Evolutionary conservation across 1,140 invertebrate genomes (phyloP), one percentile per base, ranked within the genome.

Genomic region (Maniola jurtina): DNA sequence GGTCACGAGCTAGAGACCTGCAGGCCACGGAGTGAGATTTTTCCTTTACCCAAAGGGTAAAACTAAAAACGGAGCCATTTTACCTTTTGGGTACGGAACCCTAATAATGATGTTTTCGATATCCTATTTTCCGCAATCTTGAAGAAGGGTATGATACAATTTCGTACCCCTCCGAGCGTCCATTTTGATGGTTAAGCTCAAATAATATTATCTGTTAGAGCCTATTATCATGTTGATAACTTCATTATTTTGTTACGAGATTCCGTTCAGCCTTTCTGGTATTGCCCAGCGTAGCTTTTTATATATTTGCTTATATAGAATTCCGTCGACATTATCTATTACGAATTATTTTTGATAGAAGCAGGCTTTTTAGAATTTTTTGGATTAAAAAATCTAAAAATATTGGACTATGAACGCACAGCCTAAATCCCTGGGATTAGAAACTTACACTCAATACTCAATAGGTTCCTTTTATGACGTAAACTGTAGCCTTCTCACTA

Each of bases 31-130:
- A n/a, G n/a, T n/a, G n/a, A n/a, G n/a, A n/a, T n/a, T n/a, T n/a
- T n/a, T n/a, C n/a, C n/a, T n/a, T n/a, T n/a, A n/a, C n/a, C n/a
- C n/a, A n/a, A n/a, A n/a, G n/a, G n/a, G n/a, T n/a, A n/a, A n/a
- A n/a, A n/a, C n/a, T n/a, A n/a, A n/a, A n/a, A n/a, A n/a, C n/a
- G n/a, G n/a, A n/a, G n/a, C n/a, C n/a, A n/a, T n/a, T n/a, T n/a
- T 25, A 25, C 25, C 25, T 25, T 25, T 25, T 25, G 4, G 25
- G 4, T 25, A 25, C 25, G 25, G 25, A 25, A 25, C 25, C 4
- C 25, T 25, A 57, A 57, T 57, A 57, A 57, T 38, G n/a, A 57
- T 57, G 55, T 57, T 57, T 57, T 40, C 55, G 55, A 57, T 57
- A 57, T 57, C 55, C 55, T 16, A 57, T 57, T 55, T 55, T 55